Evolutionary conservation across 2,888 invertebrate genomes (phyloP).

Genomic region (Morpho deidamia): DNA sequence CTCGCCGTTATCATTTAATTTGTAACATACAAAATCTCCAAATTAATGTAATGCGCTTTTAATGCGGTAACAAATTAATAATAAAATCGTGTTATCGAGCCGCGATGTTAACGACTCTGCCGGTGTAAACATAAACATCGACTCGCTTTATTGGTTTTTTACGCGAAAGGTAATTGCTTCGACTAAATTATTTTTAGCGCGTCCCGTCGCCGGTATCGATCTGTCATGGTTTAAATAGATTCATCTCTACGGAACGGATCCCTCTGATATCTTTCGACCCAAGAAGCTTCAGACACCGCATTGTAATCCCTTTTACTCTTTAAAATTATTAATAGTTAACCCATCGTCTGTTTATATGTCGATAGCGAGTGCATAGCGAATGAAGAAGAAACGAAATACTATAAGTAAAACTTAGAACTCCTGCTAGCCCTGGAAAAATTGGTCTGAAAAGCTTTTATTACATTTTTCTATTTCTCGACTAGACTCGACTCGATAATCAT

Average conservation of each 20-base stretch:
- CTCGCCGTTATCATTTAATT: slow-evolving; percentile 15
- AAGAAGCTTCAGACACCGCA: no score
- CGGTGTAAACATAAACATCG: slow-evolving; percentile 19
- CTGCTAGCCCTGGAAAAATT: no score
- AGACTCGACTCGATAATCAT: no score
- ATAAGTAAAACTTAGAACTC: no score
- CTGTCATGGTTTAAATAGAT: not conserved
- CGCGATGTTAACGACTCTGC: slow-evolving; percentile 11
- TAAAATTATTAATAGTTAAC: no score
- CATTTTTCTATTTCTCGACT: no score
- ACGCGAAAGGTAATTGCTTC: slow-evolving; percentile 11
- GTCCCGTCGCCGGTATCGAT: not conserved
- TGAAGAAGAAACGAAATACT: no score
- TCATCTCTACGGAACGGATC: not conserved
- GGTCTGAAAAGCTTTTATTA: no score
- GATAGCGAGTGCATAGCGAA: no score
- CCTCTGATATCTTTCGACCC: not conserved
- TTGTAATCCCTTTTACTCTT: no score
- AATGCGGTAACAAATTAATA: slow-evolving; percentile 49
- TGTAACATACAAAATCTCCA: slow-evolving; percentile 29
- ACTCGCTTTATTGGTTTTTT: slow-evolving; percentile 18
- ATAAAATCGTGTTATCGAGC: slow-evolving; percentile 33
- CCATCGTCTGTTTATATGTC: no score
- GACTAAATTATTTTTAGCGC: slow-evolving; percentile 16
- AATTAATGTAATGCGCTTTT: slow-evolving; percentile 48